Base-by-base conservation (phyloP, 2,797 vertebrate genomes). In the Hippopotamyrus pictus region DNA sequence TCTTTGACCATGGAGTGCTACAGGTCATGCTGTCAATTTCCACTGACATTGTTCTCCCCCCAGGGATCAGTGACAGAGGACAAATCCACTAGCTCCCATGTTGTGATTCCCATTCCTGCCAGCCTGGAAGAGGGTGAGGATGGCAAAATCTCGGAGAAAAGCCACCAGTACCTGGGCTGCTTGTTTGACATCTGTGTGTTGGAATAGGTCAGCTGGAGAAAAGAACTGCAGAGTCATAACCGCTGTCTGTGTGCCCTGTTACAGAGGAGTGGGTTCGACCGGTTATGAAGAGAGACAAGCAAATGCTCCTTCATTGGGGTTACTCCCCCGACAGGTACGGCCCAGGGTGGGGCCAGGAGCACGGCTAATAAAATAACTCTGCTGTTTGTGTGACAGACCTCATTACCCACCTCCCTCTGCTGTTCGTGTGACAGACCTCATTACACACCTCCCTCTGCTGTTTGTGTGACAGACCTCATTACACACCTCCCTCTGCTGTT, bases 251-350 rank as follows among this genome's bases (percentile, higher is more conserved):
- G 83, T 86, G 4, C 29, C 54, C 48, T 17, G 44, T 82, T 86
- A 46, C 94, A 99, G 98, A 99, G 94, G 98, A 99, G 94, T 99
- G 98, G 98, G 98, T 99, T 41, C 97, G 98, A 76, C 98, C 98
- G 0, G 97, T 99, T 90, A 97, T 99, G 97, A 99, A 99, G 94
- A 97, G 98, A 22, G 98, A 99, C 92, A 99, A 99, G 90, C 98
- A 99, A 94, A 97, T 99, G 91, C 96, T 99, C 91, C 97, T 99
- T 88, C 98, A 99, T 93, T 99, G 98, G 98, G 98, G 98, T 62
- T 99, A 99, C 93, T 99, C 96, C 92, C 98, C 98, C 2, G 98
- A 99, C 96, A 99, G 98, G 98, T 98, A 92, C 93, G 95, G 91
- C 7, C 69, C 54, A 12, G 29, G 14, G 54, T 41, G 33, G 59